Conservation (phyloP, 2,888 invertebrate species). For the Drosophila ustulata region DNA sequence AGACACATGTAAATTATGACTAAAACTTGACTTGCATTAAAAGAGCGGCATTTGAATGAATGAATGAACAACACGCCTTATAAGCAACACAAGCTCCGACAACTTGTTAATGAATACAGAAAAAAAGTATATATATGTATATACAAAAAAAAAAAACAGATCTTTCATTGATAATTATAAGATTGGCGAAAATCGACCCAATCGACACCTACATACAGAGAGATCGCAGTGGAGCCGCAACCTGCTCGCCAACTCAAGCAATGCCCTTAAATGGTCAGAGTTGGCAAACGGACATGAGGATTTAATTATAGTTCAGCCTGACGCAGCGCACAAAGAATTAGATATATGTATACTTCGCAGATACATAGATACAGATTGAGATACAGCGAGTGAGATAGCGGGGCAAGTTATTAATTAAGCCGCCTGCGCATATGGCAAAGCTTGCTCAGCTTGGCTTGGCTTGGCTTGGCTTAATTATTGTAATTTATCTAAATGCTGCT, state of each 20-base stretch:
- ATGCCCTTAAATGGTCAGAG: slow-evolving; percentile 71
- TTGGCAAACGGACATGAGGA: slow-evolving; percentile 40
- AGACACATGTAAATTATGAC: slow-evolving; percentile 71
- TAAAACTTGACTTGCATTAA: slow-evolving; percentile 71
- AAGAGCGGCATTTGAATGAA: slow-evolving; percentile 56
- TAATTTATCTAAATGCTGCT: slow-evolving; percentile 72
- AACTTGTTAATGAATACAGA: slow-evolving; percentile 72
- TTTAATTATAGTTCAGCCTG: slow-evolving; percentile 51
- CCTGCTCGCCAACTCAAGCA: slow-evolving; percentile 49
- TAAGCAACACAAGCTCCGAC: slow-evolving; percentile 51
- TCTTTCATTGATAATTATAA: slow-evolving; percentile 76
- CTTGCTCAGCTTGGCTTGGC: slow-evolving; percentile 6
- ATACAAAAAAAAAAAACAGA: slow-evolving; percentile 42
- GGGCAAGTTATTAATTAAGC: slow-evolving; percentile 68
- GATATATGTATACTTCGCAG: slow-evolving; percentile 4
- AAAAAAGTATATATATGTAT: slow-evolving; percentile 1
- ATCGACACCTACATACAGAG: slow-evolving; percentile 45
- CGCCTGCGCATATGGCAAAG: slow-evolving; percentile 64
- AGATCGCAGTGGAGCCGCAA: slow-evolving; percentile 16
- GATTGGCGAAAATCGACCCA: slow-evolving; percentile 52
- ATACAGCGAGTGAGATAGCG: slow-evolving; percentile 14
- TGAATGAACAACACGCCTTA: slow-evolving; percentile 54
- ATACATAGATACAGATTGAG: slow-evolving; percentile 8
- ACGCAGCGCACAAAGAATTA: slow-evolving; percentile 27
- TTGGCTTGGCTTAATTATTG: slow-evolving; percentile 64